These are phyloP conservation scores for Callochromis pleurospilus DNA, from an alignment of 2,113 vertebrate species.

Conservation along the genomic window DNA sequence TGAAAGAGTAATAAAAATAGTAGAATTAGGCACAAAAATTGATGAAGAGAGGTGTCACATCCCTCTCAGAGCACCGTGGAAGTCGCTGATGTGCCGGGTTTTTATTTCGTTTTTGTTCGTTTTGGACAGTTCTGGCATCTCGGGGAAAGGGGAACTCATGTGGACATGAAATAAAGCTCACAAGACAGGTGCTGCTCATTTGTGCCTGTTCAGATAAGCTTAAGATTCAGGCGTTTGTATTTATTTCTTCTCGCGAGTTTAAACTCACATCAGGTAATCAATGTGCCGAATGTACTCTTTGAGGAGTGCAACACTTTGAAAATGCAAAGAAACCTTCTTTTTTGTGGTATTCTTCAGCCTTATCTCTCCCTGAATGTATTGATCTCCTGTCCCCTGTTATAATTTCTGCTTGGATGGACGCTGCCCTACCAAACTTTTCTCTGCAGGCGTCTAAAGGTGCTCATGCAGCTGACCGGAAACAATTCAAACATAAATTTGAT, in stretches of 20 bases:
- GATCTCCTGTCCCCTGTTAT: constrained; percentile 39
- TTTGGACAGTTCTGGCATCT: constrained; percentile 28
- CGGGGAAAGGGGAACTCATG: not conserved
- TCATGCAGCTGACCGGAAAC: not conserved
- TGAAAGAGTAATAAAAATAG: not conserved
- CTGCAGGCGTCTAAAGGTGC: not conserved
- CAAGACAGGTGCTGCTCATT: constrained; percentile 5
- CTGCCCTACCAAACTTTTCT: not conserved
- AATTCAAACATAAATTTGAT: not conserved
- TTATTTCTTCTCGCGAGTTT: not conserved
- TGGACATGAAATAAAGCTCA: constrained; percentile 43
- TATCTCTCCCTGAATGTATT: constrained; percentile 16
- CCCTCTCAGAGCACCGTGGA: not conserved
- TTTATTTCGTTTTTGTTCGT: not conserved
- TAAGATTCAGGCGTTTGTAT: not conserved
- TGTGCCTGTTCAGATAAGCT: not conserved
- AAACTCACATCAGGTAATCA: not conserved
- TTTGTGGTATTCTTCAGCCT: not conserved
- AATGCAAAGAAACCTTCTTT: not conserved
- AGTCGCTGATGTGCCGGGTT: not conserved
- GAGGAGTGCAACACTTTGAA: not conserved
- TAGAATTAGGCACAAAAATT: not conserved
- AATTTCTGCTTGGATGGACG: not conserved
- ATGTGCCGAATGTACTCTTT: not conserved
- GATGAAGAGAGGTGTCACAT: not conserved